Evolutionary conservation across 2,113 vertebrate genomes (phyloP), one percentile per base, ranked within the genome.

Genomic region (Colistium nudipinnis): DNA sequence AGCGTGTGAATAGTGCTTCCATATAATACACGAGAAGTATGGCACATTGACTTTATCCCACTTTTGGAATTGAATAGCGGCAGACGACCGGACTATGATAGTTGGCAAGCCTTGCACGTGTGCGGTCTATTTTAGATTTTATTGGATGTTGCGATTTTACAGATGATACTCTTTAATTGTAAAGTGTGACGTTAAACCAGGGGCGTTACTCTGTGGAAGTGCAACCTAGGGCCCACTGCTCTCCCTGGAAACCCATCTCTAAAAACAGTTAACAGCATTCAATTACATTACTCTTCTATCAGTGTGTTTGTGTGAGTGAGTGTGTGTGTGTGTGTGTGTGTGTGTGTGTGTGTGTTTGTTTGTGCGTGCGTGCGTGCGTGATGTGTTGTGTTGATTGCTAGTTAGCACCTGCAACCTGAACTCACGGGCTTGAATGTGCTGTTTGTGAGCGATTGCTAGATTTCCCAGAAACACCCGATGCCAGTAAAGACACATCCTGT

Each of bases 401-500:
- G 16, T 55, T 24, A 31, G 20, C 71, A 43, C 35, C 36, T 48
- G 22, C 52, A 51, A 54, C 24, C 16, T 38, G 2, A 65, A 22
- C n/a, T 65, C 17, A 49, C 14, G 45, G 49, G 45, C n/a, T n/a
- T n/a, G n/a, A 55, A 39, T 24, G 14, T 36, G 16, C n/a, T 75
- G 27, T 48, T 27, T 52, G 27, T 74, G 33, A n/a, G 10, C 64
- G 47, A 68, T 82, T 54, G 14, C 24, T 47, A 49, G 25, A 64
- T 74, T 67, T 83, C 65, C 31, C 36, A 74, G 65, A 78, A 81
- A 48, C 48, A 2, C 43, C 52, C 31, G 64, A 81, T 74, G 63
- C 43, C 53, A 62, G 30, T 53, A 56, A 82, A 72, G 68, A 83
- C 51, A 44, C 57, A 78, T 80, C 67, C 73, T 78, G 66, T 82